Evolutionary conservation across 2,797 vertebrate genomes (phyloP).

Genomic region (Lemur catta): DNA sequence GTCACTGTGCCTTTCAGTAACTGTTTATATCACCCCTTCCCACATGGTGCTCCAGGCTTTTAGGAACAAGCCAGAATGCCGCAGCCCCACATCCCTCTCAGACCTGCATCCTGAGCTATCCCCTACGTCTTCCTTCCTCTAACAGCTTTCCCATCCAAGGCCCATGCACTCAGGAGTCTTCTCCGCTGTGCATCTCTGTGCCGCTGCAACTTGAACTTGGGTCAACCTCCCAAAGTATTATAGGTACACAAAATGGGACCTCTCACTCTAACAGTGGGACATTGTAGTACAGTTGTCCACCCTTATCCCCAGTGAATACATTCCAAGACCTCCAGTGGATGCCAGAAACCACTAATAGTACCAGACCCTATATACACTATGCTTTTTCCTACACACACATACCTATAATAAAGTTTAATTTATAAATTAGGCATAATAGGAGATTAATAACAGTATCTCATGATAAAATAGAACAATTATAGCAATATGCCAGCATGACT

Average conservation of each 20-base stretch:
- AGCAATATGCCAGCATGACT: neutral
- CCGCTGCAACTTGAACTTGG: neutral
- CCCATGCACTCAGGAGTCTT: neutral
- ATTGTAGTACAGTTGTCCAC: neutral
- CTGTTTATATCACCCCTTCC: neutral
- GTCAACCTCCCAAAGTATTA: neutral
- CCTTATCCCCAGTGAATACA: neutral
- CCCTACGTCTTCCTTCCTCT: neutral
- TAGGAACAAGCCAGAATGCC: neutral
- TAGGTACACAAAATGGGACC: neutral
- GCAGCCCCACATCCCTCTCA: neutral
- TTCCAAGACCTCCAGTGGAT: neutral
- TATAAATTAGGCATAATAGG: neutral
- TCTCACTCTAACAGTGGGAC: neutral
- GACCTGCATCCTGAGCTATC: neutral
- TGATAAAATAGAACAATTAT: neutral
- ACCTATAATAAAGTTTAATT: neutral
- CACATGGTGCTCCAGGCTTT: neutral
- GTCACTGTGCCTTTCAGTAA: neutral
- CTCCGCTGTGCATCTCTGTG: neutral
- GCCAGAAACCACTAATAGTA: neutral
- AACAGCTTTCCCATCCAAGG: neutral
- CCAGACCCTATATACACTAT: neutral
- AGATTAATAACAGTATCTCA: neutral
- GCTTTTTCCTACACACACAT: neutral